These are phyloP conservation scores for Hemithea aestivaria DNA, from an alignment of 2,888 invertebrate genomes.

Conservation along the genomic window DNA sequence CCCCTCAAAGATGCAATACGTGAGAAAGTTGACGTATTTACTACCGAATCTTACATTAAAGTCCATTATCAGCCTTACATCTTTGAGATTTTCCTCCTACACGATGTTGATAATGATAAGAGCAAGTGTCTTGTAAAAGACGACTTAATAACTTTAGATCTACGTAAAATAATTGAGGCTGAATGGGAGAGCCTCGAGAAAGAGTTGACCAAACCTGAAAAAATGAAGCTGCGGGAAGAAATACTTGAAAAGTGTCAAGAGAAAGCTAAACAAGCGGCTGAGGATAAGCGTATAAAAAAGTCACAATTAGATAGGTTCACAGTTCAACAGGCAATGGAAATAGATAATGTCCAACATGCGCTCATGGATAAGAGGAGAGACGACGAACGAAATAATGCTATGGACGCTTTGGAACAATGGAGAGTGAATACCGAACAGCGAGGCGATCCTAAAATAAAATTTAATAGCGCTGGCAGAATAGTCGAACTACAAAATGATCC, in stretches of 20 bases:
- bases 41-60: slow-evolving; percentile 84
- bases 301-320: slow-evolving; percentile 76
- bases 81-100: slow-evolving; percentile 85
- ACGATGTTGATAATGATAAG: slow-evolving; percentile 78
- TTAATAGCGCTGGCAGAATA: slow-evolving; percentile 31
- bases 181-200: slow-evolving; percentile 80
- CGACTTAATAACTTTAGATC: slow-evolving; percentile 81
- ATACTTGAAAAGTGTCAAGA: slow-evolving; percentile 78
- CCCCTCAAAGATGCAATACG: slow-evolving; percentile 81
- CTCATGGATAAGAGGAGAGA: slow-evolving; percentile 82
- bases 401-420: slow-evolving; percentile 83
- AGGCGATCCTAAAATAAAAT: too few species aligned
- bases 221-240: slow-evolving; percentile 75
- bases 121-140: slow-evolving; percentile 83
- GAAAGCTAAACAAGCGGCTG: slow-evolving; percentile 72
- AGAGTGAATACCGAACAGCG: slow-evolving; percentile 38
- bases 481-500: slow-evolving; percentile 42
- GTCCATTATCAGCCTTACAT: slow-evolving; percentile 85
- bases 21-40: slow-evolving; percentile 84
- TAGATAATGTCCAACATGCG: slow-evolving; percentile 71
- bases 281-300: slow-evolving; percentile 73
- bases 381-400: slow-evolving; percentile 80
- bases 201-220: slow-evolving; percentile 76
- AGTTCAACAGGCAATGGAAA: slow-evolving; percentile 70
- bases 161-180: slow-evolving; percentile 78